A percentile compares a stretch with the other conserved stretches of the same genome.
Conservation (phyloP, 2,113 vertebrate species). For the Anarhynchus alexandrinus region DNA sequence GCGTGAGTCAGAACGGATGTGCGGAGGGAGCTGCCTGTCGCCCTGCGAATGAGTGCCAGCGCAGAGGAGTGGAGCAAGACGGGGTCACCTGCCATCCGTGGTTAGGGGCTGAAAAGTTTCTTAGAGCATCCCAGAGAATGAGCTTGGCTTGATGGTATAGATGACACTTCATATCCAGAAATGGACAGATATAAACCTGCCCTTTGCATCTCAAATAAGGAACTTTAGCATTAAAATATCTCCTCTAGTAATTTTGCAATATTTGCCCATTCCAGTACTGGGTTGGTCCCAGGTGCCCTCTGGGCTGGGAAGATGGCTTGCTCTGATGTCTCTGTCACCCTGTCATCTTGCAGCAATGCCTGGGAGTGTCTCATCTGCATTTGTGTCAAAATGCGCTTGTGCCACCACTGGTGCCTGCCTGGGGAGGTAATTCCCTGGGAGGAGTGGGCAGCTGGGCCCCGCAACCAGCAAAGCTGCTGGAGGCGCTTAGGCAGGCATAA, state of each 20-base stretch:
- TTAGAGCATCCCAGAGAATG: background rate
- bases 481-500: constrained; percentile 50
- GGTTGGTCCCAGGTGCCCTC: background rate
- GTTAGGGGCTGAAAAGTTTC: background rate
- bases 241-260: background rate
- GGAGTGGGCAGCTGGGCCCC: constrained; percentile 42
- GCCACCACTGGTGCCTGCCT: background rate
- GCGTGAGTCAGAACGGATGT: constrained; percentile 12
- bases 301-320: background rate
- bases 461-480: constrained; percentile 47
- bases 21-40: background rate
- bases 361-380: background rate
- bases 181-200: background rate
- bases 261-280: background rate
- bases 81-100: background rate
- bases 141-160: background rate
- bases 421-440: constrained; percentile 6
- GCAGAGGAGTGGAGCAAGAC: background rate
- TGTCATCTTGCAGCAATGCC: background rate
- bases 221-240: background rate
- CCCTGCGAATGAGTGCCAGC: background rate
- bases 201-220: background rate
- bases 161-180: background rate
- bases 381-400: background rate
- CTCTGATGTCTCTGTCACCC: background rate